These are phyloP conservation scores for Bubalus kerabau DNA, from an alignment of 2,113 vertebrate species.

Conservation along the genomic window DNA sequence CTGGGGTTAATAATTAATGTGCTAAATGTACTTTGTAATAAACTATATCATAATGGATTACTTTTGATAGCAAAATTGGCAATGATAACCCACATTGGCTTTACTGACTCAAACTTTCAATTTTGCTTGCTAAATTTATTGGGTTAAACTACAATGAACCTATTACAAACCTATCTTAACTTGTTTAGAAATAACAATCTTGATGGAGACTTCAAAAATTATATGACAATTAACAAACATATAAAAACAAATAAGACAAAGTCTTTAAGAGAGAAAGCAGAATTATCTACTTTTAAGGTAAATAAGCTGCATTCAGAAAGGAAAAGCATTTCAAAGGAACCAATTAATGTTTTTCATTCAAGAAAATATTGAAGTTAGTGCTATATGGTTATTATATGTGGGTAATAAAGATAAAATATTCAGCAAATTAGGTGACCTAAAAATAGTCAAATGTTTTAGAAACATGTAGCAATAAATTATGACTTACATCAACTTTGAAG, in stretches of 20 bases:
- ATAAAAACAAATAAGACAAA: neutral
- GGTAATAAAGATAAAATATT: conserved; percentile 21
- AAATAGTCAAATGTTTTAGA: conserved; percentile 34
- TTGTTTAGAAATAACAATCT: conserved; percentile 57
- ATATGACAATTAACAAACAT: conserved; percentile 26
- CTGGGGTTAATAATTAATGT: conserved; percentile 68
- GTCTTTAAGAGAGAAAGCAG: neutral
- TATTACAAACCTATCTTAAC: conserved; percentile 49
- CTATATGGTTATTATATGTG: neutral
- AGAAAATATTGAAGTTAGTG: neutral
- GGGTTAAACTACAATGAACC: conserved; percentile 31
- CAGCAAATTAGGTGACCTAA: neutral
- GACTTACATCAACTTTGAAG: conserved; percentile 23
- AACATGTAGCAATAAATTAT: conserved; percentile 16
- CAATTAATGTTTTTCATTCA: neutral
- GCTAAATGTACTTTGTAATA: conserved; percentile 66
- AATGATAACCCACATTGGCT: neutral
- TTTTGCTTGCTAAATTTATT: conserved; percentile 48
- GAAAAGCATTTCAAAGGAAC: neutral
- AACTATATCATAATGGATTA: conserved; percentile 59
- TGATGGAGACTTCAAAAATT: conserved; percentile 30
- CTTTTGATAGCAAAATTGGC: conserved; percentile 63
- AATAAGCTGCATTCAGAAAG: neutral
- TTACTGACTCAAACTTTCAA: conserved; percentile 45
- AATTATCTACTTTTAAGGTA: neutral